These are phyloP conservation scores for Mastomys natalensis DNA, from an alignment of 2,113 vertebrate species.

Conservation along the genomic window DNA sequence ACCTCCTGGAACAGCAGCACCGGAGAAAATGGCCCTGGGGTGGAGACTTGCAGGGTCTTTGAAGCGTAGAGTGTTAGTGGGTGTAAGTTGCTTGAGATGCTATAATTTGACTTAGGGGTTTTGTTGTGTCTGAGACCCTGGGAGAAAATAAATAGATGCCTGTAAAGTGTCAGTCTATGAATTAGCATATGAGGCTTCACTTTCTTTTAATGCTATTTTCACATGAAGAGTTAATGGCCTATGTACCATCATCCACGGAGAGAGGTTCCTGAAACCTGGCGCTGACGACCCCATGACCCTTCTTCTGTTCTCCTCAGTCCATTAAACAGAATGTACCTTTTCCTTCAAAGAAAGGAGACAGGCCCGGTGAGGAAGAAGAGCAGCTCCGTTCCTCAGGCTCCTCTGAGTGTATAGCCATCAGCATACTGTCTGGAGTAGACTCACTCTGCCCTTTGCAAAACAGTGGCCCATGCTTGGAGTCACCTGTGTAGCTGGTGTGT, in stretches of 20 bases:
- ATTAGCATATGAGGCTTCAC: constrained; percentile 42
- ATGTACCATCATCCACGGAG: neutral
- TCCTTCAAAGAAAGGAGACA: neutral
- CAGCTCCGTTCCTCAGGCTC: neutral
- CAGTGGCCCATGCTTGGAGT: no score
- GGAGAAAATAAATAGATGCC: constrained; percentile 37
- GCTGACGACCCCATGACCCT: neutral
- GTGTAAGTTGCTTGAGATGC: neutral
- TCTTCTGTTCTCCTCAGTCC: neutral
- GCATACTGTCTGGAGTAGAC: neutral
- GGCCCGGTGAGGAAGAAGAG: neutral
- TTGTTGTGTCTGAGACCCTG: neutral
- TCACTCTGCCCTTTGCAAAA: neutral
- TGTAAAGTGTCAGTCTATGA: neutral
- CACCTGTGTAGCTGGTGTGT: neutral
- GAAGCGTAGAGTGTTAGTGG: neutral
- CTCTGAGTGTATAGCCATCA: neutral
- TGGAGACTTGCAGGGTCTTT: neutral
- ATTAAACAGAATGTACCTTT: constrained; percentile 1
- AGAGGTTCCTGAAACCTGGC: constrained; percentile 27
- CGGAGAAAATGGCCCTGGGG: neutral
- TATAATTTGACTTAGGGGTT: neutral
- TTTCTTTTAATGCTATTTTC: constrained; percentile 20
- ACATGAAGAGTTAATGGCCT: neutral
- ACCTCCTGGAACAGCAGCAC: neutral